Conservation (phyloP, 2,113 vertebrate species). For the Tupaia chinensis region DNA sequence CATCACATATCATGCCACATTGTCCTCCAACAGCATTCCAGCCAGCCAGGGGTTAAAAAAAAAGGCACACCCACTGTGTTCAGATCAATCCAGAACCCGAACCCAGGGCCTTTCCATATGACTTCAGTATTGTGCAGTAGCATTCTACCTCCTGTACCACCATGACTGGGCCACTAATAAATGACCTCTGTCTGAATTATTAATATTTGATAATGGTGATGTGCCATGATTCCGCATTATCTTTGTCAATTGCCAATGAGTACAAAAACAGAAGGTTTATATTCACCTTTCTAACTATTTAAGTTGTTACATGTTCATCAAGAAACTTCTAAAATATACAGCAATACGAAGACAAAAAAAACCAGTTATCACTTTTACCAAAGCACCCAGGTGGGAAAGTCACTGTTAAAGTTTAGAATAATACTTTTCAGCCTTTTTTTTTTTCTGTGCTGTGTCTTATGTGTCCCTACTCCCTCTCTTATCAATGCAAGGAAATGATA, state of each 20-base stretch:
- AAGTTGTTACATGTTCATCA: not conserved
- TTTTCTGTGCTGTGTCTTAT: not conserved
- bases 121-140: too few species aligned
- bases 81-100: too few species aligned
- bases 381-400: not conserved
- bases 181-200: not conserved
- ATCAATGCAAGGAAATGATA: not conserved
- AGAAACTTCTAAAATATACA: conserved; percentile 18
- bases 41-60: too few species aligned
- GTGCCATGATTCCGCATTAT: not conserved
- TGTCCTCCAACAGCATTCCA: too few species aligned
- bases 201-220: not conserved
- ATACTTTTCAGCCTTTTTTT: not conserved
- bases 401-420: not conserved
- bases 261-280: not conserved
- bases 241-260: not conserved
- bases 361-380: not conserved
- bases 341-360: not conserved
- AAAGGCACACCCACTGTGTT: too few species aligned
- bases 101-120: too few species aligned
- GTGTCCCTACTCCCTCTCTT: not conserved
- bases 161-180: not conserved
- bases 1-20: too few species aligned
- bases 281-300: not conserved
- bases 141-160: too few species aligned